Evolutionary conservation across 1,140 invertebrate genomes (phyloP).

Genomic region (Paraescarpia echinospica): DNA sequence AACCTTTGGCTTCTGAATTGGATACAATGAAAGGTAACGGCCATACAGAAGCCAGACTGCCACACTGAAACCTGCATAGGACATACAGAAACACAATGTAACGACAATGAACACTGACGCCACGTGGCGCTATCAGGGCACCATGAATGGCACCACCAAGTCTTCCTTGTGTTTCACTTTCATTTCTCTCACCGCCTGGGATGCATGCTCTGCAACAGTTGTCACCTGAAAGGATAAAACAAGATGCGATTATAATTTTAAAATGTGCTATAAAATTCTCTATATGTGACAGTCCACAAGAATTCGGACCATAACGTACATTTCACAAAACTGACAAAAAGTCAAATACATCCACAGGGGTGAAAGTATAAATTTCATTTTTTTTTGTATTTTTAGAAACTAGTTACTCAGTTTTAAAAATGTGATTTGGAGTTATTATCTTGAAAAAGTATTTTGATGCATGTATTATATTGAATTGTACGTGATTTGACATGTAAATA

Average conservation of each 20-base stretch:
- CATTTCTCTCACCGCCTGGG: constrained; percentile 69
- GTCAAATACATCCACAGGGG: neutral
- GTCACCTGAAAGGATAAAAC: constrained; percentile 63
- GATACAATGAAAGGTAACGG: neutral
- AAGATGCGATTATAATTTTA: neutral
- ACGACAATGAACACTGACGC: neutral
- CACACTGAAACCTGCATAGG: neutral
- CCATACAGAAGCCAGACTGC: neutral
- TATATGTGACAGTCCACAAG: no score
- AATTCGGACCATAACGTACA: neutral
- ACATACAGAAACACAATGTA: neutral
- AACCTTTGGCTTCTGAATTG: neutral
- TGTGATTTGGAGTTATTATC: no score
- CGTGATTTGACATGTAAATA: no score
- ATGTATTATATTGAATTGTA: no score
- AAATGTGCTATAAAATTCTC: no score
- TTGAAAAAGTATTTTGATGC: no score
- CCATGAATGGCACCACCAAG: constrained; percentile 75
- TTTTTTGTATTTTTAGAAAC: no score
- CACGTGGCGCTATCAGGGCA: constrained; percentile 49
- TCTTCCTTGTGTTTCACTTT: constrained; percentile 81
- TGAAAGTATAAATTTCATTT: neutral
- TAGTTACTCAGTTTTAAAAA: no score
- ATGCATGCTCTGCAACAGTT: constrained; percentile 67
- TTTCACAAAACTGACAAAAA: neutral